Conservation (phyloP, 64 coral and sea anemone genomes). For the Orbicella faveolata region DNA sequence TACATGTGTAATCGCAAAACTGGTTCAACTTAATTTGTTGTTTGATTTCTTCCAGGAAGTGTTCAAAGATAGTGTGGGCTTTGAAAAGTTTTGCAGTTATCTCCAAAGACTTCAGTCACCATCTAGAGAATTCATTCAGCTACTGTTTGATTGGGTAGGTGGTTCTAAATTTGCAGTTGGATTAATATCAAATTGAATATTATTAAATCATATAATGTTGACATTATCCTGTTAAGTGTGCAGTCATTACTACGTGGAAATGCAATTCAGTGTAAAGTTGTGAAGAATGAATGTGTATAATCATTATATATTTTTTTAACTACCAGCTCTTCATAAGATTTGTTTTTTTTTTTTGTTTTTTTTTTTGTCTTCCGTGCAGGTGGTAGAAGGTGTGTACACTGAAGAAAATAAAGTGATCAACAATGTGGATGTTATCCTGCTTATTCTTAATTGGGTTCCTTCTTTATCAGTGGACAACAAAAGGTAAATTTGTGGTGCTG, state of each 20-base stretch:
- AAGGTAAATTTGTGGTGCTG: slow-evolving; percentile 38
- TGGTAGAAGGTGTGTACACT: slow-evolving; percentile 52
- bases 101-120: slow-evolving; percentile 59
- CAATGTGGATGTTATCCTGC: slow-evolving; percentile 76
- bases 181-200: background rate
- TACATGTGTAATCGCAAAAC: no score
- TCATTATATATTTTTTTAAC: background rate
- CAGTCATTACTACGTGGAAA: no score
- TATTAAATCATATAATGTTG: no score
- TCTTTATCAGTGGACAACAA: slow-evolving; percentile 44
- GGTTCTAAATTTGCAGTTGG: background rate
- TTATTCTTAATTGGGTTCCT: slow-evolving; percentile 82
- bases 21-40: background rate
- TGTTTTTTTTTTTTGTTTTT: background rate
- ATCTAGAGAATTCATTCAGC: slow-evolving; percentile 47
- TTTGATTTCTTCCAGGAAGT: slow-evolving; percentile 57
- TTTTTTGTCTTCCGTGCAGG: slow-evolving; percentile 39
- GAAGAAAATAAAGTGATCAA: slow-evolving; percentile 55
- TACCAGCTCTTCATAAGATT: background rate
- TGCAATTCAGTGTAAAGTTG: no score
- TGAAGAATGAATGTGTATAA: no score
- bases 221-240: no score
- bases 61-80: slow-evolving; percentile 69
- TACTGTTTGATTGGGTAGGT: slow-evolving; percentile 80
- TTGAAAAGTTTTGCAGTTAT: slow-evolving; percentile 62